A percentile compares a stretch with the other conserved stretches of the same genome.
phyloP scores from a whole-genome alignment of 2,888 invertebrate genomes.

The Pheosia tremula region DNA sequence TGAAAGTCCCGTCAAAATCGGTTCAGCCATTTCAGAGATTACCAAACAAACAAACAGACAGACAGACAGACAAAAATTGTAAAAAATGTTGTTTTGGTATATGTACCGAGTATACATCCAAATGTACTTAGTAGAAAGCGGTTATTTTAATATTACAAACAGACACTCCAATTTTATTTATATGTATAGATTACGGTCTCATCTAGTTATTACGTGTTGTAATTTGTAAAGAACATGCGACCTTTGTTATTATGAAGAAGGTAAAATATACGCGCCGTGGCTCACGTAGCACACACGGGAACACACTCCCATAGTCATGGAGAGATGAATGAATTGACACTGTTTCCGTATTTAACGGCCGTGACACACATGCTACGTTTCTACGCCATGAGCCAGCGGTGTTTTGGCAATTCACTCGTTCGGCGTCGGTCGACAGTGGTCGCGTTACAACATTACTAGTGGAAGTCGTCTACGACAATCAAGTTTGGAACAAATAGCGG shows the following conservation, averaged over 20 bases:
- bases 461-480: not conserved
- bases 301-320: not conserved
- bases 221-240: too few species aligned
- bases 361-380: constrained; percentile 2
- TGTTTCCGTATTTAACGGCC: constrained; percentile 6
- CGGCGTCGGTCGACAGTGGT: not conserved
- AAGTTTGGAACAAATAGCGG: not conserved
- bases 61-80: too few species aligned
- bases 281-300: constrained; percentile 1
- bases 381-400: not conserved
- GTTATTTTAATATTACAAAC: too few species aligned
- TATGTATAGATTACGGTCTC: too few species aligned
- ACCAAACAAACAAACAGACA: too few species aligned
- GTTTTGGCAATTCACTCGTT: constrained; percentile 1
- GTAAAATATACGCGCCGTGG: not conserved
- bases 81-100: too few species aligned
- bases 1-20: too few species aligned
- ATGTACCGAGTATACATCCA: too few species aligned
- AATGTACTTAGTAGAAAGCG: too few species aligned
- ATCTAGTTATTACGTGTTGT: too few species aligned
- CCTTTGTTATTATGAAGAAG: not conserved
- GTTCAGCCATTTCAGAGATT: too few species aligned
- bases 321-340: constrained; percentile 1
- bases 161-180: too few species aligned
- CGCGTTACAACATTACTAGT: not conserved